A percentile compares a stretch with the other conserved stretches of the same genome.
Conservation (phyloP, 2,113 vertebrate species). For the Vireo altiloquus region DNA sequence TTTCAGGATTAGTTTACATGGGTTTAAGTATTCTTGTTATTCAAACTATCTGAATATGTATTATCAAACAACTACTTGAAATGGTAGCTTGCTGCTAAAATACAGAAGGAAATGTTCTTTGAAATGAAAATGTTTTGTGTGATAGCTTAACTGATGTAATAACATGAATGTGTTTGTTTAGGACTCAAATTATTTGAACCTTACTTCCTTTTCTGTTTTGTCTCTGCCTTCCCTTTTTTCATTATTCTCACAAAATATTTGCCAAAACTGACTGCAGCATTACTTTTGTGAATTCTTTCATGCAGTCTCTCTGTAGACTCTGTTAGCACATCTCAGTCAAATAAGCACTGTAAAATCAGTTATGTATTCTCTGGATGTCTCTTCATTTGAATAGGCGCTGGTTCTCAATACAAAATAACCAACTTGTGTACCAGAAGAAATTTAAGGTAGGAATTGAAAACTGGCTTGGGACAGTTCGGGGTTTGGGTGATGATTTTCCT, state of each 20-base stretch:
- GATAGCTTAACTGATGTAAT: constrained; percentile 42
- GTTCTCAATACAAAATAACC: constrained; percentile 99
- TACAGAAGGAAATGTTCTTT: not conserved
- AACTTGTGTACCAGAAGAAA: constrained; percentile 98
- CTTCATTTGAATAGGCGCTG: constrained; percentile 86
- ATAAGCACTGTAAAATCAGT: not conserved
- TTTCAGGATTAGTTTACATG: not conserved
- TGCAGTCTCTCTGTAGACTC: constrained; percentile 5
- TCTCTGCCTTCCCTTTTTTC: not conserved
- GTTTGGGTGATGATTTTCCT: not conserved
- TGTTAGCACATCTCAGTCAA: not conserved
- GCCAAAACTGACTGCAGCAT: constrained; percentile 2
- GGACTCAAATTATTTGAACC: not conserved
- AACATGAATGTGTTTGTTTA: constrained; percentile 29
- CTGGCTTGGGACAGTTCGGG: not conserved
- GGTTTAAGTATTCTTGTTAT: not conserved
- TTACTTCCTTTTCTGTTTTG: constrained; percentile 19
- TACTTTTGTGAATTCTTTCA: not conserved
- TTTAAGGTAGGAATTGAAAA: constrained; percentile 88
- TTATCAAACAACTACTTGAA: not conserved
- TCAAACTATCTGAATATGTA: not conserved
- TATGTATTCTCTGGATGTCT: constrained; percentile 16
- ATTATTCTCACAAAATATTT: not conserved
- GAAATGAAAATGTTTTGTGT: not conserved
- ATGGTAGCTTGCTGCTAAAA: not conserved